Conservation (phyloP, 2,888 invertebrate species). For the Caenorhabditis sp. region DNA sequence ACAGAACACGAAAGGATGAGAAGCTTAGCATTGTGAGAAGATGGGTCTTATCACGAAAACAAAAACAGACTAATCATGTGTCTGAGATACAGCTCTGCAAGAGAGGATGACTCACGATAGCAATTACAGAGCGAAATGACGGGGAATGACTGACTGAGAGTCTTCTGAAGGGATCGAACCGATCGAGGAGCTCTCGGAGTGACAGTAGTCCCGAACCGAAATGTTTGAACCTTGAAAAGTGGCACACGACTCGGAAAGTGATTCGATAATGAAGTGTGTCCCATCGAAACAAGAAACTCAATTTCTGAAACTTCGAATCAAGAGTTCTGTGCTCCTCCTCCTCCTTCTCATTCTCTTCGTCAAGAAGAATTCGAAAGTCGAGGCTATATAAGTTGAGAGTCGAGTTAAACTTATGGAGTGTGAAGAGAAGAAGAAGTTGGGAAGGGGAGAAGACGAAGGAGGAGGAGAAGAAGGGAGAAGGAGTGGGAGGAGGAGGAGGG, state of each 20-base stretch:
- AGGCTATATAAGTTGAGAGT: constrained; percentile 9
- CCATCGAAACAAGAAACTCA: constrained; percentile 11
- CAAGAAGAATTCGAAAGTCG: constrained; percentile 3
- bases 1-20: too few species aligned
- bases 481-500: constrained; percentile 9
- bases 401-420: constrained; percentile 40
- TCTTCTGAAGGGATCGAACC: too few species aligned
- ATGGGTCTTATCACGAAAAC: too few species aligned
- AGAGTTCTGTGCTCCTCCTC: neutral
- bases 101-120: too few species aligned
- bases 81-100: too few species aligned
- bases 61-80: too few species aligned
- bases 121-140: too few species aligned
- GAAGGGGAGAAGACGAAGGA: constrained; percentile 1
- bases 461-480: constrained; percentile 6
- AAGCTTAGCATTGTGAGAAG: too few species aligned
- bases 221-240: constrained; percentile 5
- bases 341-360: too few species aligned
- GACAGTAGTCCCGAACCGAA: neutral
- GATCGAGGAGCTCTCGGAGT: too few species aligned
- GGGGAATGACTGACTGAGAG: too few species aligned
- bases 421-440: constrained; percentile 15
- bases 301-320: neutral
- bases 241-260: neutral
- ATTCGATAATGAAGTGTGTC: constrained; percentile 6